Percentiles rank a stretch among this genome's conserved stretches.
Conservation (phyloP, 2,113 vertebrate species). For the Hemibagrus wyckioides region DNA sequence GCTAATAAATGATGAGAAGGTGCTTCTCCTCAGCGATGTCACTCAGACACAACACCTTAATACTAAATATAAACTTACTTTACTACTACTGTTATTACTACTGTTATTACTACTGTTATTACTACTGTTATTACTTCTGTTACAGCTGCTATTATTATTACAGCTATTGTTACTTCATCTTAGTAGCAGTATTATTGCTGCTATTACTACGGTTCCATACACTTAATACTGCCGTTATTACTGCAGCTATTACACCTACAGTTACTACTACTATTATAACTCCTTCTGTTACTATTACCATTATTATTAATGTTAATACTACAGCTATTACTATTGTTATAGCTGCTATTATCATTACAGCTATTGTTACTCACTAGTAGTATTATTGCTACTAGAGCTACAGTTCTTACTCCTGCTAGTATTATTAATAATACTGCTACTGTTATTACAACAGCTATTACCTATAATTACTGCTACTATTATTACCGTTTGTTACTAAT, state of each 20-base stretch:
- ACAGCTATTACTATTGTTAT: neutral
- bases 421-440: neutral
- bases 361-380: neutral
- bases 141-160: neutral
- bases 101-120: neutral
- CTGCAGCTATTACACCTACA: too few species aligned
- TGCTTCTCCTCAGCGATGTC: neutral
- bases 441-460: neutral
- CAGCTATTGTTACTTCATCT: neutral
- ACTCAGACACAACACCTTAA: neutral
- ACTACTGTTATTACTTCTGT: neutral
- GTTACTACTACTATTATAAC: neutral
- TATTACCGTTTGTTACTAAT: too few species aligned
- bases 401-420: neutral
- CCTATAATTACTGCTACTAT: too few species aligned
- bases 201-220: too few species aligned
- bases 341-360: neutral
- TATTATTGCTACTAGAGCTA: neutral
- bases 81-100: neutral
- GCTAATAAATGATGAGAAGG: slow-evolving; percentile 28
- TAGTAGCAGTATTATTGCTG: neutral
- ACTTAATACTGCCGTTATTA: neutral
- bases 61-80: too few species aligned
- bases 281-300: neutral
- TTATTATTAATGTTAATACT: neutral